Conservation (phyloP, 2,113 vertebrate genomes). For the Hoplias malabaricus region DNA sequence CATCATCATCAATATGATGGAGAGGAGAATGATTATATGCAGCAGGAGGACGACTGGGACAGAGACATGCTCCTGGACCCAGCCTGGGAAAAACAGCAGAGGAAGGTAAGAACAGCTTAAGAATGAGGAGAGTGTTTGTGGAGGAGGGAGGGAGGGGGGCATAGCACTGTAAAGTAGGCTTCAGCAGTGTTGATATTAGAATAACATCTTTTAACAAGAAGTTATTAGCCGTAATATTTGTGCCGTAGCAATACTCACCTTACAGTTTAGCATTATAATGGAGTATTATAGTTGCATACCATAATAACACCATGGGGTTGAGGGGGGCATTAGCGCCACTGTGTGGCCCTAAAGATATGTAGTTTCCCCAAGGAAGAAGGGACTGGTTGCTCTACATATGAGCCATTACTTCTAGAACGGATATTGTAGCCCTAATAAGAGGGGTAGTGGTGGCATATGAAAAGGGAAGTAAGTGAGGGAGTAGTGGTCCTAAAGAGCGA, state of each 20-base stretch:
- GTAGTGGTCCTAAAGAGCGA: background rate
- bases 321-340: too few relatives aligned
- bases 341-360: background rate
- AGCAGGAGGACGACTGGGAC: constrained; percentile 93
- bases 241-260: too few relatives aligned
- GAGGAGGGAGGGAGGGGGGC: background rate
- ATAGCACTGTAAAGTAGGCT: background rate
- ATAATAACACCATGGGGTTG: too few relatives aligned
- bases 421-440: background rate
- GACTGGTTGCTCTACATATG: too few relatives aligned
- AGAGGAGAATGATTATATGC: constrained; percentile 84
- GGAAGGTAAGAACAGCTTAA: constrained; percentile 78
- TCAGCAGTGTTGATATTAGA: background rate
- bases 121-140: constrained; percentile 41
- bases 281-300: too few relatives aligned
- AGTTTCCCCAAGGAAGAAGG: background rate
- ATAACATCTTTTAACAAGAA: background rate
- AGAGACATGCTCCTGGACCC: constrained; percentile 92
- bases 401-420: too few relatives aligned
- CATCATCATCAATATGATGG: constrained; percentile 69
- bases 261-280: too few relatives aligned
- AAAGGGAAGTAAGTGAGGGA: too few relatives aligned
- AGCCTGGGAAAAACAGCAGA: constrained; percentile 97
- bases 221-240: background rate
- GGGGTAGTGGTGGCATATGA: background rate